Base-by-base conservation (phyloP, 1,140 invertebrate species). In the Leptonema lineaticorne region DNA sequence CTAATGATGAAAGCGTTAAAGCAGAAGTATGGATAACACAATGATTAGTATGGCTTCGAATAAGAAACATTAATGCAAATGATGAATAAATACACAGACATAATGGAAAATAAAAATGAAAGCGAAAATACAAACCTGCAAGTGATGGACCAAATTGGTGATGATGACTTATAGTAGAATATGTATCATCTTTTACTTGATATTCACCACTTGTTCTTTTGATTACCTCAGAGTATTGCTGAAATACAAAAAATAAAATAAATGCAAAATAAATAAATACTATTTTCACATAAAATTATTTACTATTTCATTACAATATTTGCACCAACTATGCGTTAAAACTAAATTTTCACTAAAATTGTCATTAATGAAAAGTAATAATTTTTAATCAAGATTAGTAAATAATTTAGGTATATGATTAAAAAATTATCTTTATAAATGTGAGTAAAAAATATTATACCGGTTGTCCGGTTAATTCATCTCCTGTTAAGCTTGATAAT, bases 1-100 rank as follows among this genome's bases (percentile, higher is more conserved):
- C 88, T 78, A 80, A 22, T 16, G 70, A 64, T 46, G n/a, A 45
- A 29, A 60, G 14, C 14, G 16, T 30, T 60, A 16, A n/a, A 6
- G 29, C 29, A 33, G 2, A 59, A 22, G 22, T 59, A 2, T 8
- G 37, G 11, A 5, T n/a, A 3, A 56, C 37, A 45, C 37, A 45
- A 7, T 45, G 4, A n/a, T n/a, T n/a, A n/a, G n/a, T n/a, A n/a
- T n/a, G n/a, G n/a, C 3, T 58, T 14, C 28, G 24, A 50, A 68
- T 8, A 9, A 62, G 18, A 30, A 66, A 20, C 26, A 22, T n/a
- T 20, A 58, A 67, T 67, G 18, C 14, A 30, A 66, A 41, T n/a
- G 16, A 63, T 29, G 18, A 24, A 62, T 3, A 33, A 16, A 33
- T 30, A 27, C 50, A 27, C 37, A 9, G 37, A n/a, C n/a, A n/a